Evolutionary conservation across 2,888 invertebrate genomes (phyloP).

Genomic region (Heliconius erato): DNA sequence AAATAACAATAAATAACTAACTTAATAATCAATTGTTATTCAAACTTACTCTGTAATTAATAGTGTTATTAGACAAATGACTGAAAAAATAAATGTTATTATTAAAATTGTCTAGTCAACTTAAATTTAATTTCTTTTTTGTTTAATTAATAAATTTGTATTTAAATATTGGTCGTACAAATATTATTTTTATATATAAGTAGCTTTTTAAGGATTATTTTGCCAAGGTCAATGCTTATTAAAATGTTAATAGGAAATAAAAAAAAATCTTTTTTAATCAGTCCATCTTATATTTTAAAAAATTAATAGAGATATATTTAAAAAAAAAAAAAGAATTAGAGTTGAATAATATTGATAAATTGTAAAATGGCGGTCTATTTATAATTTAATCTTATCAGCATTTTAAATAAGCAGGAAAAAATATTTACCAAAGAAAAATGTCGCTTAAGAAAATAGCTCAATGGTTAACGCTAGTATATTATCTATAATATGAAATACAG

Average conservation of each 20-base stretch:
- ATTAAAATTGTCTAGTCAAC: slow-evolving; percentile 25
- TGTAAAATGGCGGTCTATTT: slow-evolving; percentile 4
- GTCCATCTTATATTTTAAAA: background rate
- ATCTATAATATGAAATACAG: background rate
- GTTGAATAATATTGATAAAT: background rate
- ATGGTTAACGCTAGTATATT: slow-evolving; percentile 2
- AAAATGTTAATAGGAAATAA: background rate
- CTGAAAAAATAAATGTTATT: slow-evolving; percentile 13
- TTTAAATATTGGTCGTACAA: slow-evolving; percentile 10
- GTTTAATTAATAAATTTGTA: background rate
- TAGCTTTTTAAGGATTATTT: slow-evolving; percentile 6
- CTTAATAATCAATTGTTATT: slow-evolving; percentile 9
- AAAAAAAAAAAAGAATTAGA: too few relatives aligned
- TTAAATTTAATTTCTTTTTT: background rate
- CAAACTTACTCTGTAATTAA: slow-evolving; percentile 10
- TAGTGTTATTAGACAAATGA: slow-evolving; percentile 27
- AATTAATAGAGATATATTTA: background rate
- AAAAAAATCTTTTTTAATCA: background rate
- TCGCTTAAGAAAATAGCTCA: slow-evolving; percentile 12
- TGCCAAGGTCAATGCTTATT: slow-evolving; percentile 10
- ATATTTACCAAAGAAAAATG: slow-evolving; percentile 11
- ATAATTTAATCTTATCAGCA: background rate
- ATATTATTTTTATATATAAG: background rate
- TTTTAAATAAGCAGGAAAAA: background rate
- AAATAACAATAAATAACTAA: background rate